Percentiles rank a stretch among this genome's conserved stretches.
These are phyloP conservation scores for Tupaia chinensis DNA, from an alignment of 2,113 vertebrate genomes.

Conservation along the genomic window DNA sequence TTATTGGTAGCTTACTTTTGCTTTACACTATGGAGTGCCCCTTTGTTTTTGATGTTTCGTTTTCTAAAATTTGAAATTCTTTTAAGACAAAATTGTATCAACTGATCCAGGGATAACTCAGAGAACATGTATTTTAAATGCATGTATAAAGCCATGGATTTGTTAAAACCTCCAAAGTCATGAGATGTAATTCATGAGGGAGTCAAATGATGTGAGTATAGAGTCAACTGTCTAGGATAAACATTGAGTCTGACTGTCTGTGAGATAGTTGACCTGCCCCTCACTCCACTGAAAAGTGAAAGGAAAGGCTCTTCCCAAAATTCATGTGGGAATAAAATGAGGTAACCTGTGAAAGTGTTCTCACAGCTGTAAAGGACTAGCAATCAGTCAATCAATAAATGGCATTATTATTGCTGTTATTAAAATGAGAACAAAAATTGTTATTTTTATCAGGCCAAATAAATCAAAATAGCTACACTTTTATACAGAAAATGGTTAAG, in stretches of 20 bases:
- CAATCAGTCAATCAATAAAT: neutral
- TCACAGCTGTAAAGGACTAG: neutral
- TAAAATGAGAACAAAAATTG: constrained; percentile 24
- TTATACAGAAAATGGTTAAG: neutral
- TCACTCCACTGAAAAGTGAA: neutral
- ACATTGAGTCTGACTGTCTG: neutral
- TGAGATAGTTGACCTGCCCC: neutral
- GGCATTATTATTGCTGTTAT: neutral
- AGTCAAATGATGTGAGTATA: no score
- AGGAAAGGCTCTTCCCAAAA: neutral
- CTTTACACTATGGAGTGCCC: neutral
- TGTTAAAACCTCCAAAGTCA: neutral
- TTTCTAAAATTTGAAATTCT: constrained; percentile 47
- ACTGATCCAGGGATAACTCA: neutral
- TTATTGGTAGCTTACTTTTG: neutral
- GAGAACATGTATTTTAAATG: neutral
- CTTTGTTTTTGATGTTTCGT: constrained; percentile 26
- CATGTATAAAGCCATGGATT: neutral
- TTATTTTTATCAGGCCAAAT: neutral
- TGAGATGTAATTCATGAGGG: neutral
- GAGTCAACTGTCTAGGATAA: neutral
- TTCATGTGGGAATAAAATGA: neutral
- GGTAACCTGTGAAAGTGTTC: neutral
- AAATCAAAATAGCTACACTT: constrained; percentile 1
- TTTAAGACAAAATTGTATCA: neutral